Evolutionary conservation across 2,888 invertebrate species (phyloP).

Genomic region (Chloromyia formosa): DNA sequence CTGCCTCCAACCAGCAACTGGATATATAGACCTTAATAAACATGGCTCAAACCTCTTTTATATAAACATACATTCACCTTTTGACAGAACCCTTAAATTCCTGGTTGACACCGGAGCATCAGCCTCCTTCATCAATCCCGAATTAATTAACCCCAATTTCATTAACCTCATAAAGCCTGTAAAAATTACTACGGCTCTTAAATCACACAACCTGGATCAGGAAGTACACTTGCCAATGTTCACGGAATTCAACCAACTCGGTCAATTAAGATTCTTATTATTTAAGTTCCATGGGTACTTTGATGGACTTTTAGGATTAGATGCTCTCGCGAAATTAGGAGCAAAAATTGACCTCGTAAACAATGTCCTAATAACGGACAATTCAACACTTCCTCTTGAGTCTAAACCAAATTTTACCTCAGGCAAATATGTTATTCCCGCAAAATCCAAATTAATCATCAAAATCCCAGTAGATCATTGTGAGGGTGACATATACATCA

Average conservation of each 20-base stretch:
- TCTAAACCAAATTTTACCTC: constrained; percentile 6
- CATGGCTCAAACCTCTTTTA: too few species aligned
- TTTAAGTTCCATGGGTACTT: constrained; percentile 51
- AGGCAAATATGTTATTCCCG: not conserved
- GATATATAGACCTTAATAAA: too few species aligned
- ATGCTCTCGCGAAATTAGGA: constrained; percentile 46
- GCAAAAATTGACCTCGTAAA: constrained; percentile 48
- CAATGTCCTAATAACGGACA: constrained; percentile 39
- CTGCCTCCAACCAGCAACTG: too few species aligned
- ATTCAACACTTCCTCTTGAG: constrained; percentile 37
- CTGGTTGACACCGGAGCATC: constrained; percentile 40
- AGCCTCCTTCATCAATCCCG: constrained; percentile 12
- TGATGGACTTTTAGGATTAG: constrained; percentile 50
- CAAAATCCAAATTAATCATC: not conserved
- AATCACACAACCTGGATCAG: constrained; percentile 16
- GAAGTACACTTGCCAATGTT: not conserved
- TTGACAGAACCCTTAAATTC: too few species aligned
- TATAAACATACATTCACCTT: too few species aligned
- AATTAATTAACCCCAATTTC: not conserved
- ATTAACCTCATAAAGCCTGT: not conserved
- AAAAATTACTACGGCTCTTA: constrained; percentile 14
- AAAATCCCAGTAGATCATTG: constrained; percentile 10
- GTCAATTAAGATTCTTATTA: constrained; percentile 42
- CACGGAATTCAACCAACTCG: not conserved
- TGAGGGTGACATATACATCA: constrained; percentile 13